phyloP scores from a whole-genome alignment of 2,888 invertebrate genomes.

The Malacosoma neustria region DNA sequence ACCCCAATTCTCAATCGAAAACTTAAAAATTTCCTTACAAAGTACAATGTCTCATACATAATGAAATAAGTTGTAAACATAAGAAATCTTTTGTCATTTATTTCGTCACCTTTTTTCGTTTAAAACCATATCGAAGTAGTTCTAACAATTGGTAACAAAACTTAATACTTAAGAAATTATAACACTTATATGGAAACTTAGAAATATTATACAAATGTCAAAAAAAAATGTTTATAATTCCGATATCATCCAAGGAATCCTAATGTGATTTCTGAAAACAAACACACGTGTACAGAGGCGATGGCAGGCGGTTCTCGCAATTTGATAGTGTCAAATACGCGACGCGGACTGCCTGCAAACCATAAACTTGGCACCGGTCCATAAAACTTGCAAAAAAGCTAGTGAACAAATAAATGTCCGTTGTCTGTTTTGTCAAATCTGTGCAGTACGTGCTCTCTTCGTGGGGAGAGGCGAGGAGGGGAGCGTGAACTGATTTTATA shows the following conservation, averaged over 20 bases:
- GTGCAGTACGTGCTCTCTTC: slow-evolving; percentile 57
- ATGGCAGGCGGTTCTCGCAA: slow-evolving; percentile 26
- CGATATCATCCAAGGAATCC: neutral
- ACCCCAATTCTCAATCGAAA: no score
- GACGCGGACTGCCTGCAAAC: slow-evolving; percentile 45
- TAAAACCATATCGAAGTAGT: no score
- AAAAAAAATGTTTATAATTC: neutral
- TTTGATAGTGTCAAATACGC: slow-evolving; percentile 48
- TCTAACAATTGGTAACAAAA: no score
- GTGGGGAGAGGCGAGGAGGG: slow-evolving; percentile 21
- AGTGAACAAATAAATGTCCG: slow-evolving; percentile 66
- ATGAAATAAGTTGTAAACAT: no score
- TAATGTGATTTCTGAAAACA: neutral
- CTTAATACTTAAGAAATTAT: no score
- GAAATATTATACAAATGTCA: no score
- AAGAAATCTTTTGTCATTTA: no score
- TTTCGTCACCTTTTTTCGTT: no score
- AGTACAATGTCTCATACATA: no score
- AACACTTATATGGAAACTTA: no score
- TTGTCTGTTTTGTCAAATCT: slow-evolving; percentile 74
- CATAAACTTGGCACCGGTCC: slow-evolving; percentile 68
- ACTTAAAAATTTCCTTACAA: no score
- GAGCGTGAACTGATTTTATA: slow-evolving; percentile 64
- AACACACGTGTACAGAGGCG: neutral
- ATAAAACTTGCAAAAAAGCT: slow-evolving; percentile 67